Conservation (phyloP, 2,797 vertebrate species). For the Chelidonichthys spinosus region DNA sequence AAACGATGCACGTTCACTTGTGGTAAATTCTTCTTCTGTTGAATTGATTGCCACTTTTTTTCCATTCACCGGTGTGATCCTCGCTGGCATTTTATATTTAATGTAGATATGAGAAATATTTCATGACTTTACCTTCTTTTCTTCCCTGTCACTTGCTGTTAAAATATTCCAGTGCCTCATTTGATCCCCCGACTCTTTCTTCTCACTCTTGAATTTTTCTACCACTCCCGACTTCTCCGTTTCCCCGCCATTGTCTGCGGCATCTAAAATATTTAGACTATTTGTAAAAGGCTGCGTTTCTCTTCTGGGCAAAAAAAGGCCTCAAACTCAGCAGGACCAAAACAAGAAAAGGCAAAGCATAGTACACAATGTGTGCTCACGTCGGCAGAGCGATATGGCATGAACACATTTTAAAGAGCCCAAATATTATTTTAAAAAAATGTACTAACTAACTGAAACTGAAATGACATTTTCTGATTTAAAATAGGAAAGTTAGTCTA, state of each 20-base stretch:
- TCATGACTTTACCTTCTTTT: conserved; percentile 9
- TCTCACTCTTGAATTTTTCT: not conserved
- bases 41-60: not conserved
- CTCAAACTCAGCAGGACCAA: not conserved
- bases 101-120: conserved; percentile 6
- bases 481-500: not conserved
- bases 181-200: not conserved
- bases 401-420: not conserved
- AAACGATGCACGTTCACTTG: not conserved
- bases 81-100: conserved; percentile 7
- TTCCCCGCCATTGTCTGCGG: not conserved
- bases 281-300: conserved; percentile 6
- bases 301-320: not conserved
- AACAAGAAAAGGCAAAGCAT: not conserved
- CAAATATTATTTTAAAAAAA: not conserved
- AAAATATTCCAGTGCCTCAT: not conserved
- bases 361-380: not conserved
- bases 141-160: not conserved
- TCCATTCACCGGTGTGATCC: not conserved
- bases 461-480: not conserved
- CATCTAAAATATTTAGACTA: conserved; percentile 2
- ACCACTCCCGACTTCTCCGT: not conserved
- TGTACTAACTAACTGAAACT: not conserved
- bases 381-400: not conserved
- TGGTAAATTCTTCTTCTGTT: not conserved